Evolutionary conservation across 2,797 vertebrate genomes (phyloP), one percentile per base, ranked within the genome.

Genomic region (Aldrovandia affinis): DNA sequence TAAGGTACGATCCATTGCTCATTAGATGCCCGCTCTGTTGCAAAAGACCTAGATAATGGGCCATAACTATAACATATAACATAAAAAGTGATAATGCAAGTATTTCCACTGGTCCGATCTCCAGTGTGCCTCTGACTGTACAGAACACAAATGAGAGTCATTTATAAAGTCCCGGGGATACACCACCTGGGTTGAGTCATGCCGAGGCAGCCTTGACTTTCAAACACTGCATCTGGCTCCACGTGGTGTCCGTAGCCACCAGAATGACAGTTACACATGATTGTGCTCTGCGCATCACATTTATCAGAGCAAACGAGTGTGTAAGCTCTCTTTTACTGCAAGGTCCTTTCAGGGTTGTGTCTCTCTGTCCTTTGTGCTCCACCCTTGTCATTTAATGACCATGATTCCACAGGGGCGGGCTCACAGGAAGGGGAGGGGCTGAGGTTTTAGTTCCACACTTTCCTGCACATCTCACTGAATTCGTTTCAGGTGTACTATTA

Each of bases 401-500:
- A 25, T 20, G 8, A 44, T 28, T n/a, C 73, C 22, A 25, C 42
- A 65, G 61, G 61, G 12, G 61, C 28, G 12, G 28, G 28, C 61
- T 33, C 63, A 68, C 30, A 68, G 28, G 30, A 33, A 68, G 8
- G 33, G 14, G 63, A 30, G 63, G 28, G 28, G 63, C 47, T 50
- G 47, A 50, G 47, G 47, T 6, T 73, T 73, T 33, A 73, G 18
- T 33, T 73, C 68, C 36, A 39, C 68, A 4, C 36, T 33, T 33
- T 39, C 33, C 68, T 18, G 68, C 36, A 42, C 36, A 15, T 33
- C 36, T 42, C 36, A 3, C 68, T 39, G 36, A 39, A 39, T 42
- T 73, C 22, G 33, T 68, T 28, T 10, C 63, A 68, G n/a, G 63
- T 68, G 68, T 73, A 33, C 22, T 73, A 73, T 73, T 73, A 73